Percentiles rank a stretch among this genome's conserved stretches.
Conservation (phyloP, 2,888 invertebrate species). For the Antheraea assamensis region DNA sequence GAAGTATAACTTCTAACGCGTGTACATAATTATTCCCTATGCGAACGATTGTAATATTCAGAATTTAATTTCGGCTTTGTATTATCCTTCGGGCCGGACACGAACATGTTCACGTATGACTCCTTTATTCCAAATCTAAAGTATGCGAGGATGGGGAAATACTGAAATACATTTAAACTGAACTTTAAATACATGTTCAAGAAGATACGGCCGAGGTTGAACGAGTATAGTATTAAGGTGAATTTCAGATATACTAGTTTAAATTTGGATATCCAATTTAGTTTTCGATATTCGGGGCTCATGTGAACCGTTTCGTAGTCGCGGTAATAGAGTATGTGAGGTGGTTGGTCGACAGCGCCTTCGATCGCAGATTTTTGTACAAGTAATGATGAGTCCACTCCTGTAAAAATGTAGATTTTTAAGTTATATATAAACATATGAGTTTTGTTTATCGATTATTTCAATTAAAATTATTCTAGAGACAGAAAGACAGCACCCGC, state of each 20-base stretch:
- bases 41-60: slow-evolving; percentile 49
- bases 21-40: no score
- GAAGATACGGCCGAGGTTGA: slow-evolving; percentile 79
- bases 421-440: no score
- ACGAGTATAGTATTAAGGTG: slow-evolving; percentile 58
- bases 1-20: no score
- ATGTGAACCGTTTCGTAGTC: slow-evolving; percentile 70
- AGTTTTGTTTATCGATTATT: no score
- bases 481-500: no score
- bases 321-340: slow-evolving; percentile 59
- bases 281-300: slow-evolving; percentile 67
- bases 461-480: no score
- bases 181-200: slow-evolving; percentile 84
- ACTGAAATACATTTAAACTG: slow-evolving; percentile 83
- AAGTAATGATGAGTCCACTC: slow-evolving; percentile 53
- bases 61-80: slow-evolving; percentile 57
- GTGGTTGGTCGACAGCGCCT: slow-evolving; percentile 45
- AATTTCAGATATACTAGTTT: slow-evolving; percentile 49
- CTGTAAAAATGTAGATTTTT: slow-evolving; percentile 39
- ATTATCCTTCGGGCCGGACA: slow-evolving; percentile 61
- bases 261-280: slow-evolving; percentile 50
- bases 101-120: slow-evolving; percentile 83
- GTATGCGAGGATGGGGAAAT: slow-evolving; percentile 87
- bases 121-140: slow-evolving; percentile 83
- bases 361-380: slow-evolving; percentile 51